These are phyloP conservation scores for Ophion obscuratus DNA, from an alignment of 2,888 invertebrate genomes.

Conservation along the genomic window DNA sequence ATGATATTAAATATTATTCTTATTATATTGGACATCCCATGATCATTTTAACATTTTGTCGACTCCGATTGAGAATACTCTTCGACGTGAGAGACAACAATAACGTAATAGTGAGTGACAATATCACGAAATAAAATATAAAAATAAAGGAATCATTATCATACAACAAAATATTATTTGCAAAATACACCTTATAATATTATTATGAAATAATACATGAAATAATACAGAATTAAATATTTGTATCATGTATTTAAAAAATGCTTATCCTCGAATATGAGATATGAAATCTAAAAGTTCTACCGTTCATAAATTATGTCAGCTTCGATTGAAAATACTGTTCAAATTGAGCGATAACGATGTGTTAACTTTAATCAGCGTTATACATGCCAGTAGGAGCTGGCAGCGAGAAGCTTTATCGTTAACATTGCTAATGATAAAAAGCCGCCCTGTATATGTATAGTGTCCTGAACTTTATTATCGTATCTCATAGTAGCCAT, in stretches of 20 bases:
- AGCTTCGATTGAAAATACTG: not conserved
- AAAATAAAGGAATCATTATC: not conserved
- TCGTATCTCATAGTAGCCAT: slow-evolving; percentile 4
- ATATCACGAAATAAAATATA: too few relatives aligned
- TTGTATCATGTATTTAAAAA: not conserved
- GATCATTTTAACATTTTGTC: too few relatives aligned
- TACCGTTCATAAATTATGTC: not conserved
- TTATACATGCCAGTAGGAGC: not conserved
- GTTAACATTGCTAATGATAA: slow-evolving; percentile 7
- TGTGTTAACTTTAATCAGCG: not conserved
- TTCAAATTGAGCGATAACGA: not conserved
- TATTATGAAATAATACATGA: not conserved
- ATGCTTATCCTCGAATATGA: not conserved
- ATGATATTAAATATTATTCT: too few relatives aligned
- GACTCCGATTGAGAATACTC: too few relatives aligned
- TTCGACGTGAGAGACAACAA: too few relatives aligned
- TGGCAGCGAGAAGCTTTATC: not conserved
- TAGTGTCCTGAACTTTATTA: not conserved
- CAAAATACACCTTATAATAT: not conserved
- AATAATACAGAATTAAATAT: too few relatives aligned
- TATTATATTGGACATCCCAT: too few relatives aligned
- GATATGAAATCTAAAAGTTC: not conserved
- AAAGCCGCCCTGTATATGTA: not conserved
- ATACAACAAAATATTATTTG: not conserved
- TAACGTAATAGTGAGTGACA: too few relatives aligned